Base-by-base conservation (phyloP, 1,140 invertebrate genomes). In the Aphelenchoides fujianensis region DNA sequence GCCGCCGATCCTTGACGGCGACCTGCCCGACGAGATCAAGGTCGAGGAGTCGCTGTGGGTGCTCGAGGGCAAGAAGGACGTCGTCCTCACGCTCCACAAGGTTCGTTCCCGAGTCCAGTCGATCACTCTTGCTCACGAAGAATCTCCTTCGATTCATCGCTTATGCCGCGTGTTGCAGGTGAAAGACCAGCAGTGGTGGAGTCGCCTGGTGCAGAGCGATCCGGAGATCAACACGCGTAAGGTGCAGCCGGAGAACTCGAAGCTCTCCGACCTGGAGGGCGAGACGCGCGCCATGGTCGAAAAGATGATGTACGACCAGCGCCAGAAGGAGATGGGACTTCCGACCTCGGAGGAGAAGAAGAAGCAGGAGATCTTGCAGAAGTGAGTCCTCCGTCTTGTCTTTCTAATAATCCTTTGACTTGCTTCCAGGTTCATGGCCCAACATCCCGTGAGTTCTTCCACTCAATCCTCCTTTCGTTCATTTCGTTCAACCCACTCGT, bases 231-330 rank as follows among this genome's bases (percentile, higher is more conserved):
- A 94, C 74, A 99, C 97, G 0, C 91, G 91, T 82, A 98, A 98
- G 89, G 94, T 99, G 31, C 92, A 95, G 85, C 96, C 96, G 64
- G 97, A 98, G 85, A 93, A 95, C 48, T 98, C 95, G 1, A 98
- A 98, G 85, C 86, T 99, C 2, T 94, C 92, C 3, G 97, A 99
- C 87, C 86, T 99, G 68, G 95, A 99, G 85, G 94, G 94, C 0
- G 96, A 98, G 85, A 99, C 97, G 0, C 87, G 96, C 80, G 90
- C 92, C 2, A 89, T 98, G 83, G 96, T 99, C 0, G 97, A 99
- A 86, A 99, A 99, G 86, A 99, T 99, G 97, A 98, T 99, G 95
- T 98, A 93, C 84, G 97, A 99, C 86, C 96, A 99, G 84, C 87
- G 95, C 70, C 97, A 98, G 87, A 89, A 89, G 75, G 89, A 90